phyloP scores from a whole-genome alignment of 2,797 vertebrate genomes.

The Pipistrellus nathusii region DNA sequence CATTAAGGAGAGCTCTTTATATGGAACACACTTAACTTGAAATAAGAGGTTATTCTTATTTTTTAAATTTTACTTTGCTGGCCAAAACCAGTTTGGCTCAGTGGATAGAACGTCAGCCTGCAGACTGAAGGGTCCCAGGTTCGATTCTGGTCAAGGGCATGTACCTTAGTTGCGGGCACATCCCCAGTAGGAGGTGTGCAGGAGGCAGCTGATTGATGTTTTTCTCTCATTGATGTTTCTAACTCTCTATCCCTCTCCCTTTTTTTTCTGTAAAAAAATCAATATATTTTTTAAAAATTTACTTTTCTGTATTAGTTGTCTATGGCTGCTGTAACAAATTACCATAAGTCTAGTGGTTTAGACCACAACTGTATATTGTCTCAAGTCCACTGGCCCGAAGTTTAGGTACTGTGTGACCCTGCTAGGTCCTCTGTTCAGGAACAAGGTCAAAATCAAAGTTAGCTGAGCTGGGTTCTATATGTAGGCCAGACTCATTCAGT shows the following conservation, averaged over 20 bases:
- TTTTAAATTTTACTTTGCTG: neutral
- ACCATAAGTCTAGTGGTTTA: neutral
- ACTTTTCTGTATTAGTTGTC: neutral
- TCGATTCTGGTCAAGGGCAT: too few species aligned
- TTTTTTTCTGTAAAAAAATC: too few species aligned
- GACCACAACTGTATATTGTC: neutral
- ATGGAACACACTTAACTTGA: neutral
- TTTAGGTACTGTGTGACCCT: neutral
- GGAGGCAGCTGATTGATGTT: too few species aligned
- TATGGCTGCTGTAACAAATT: neutral
- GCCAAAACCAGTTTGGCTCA: too few species aligned
- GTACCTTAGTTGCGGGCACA: too few species aligned
- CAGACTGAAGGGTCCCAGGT: too few species aligned
- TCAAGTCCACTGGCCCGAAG: neutral
- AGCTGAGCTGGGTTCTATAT: neutral
- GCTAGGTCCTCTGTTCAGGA: neutral
- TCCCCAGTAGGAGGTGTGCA: too few species aligned
- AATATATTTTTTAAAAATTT: neutral
- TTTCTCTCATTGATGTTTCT: too few species aligned
- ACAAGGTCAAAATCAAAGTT: neutral
- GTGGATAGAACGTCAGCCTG: too few species aligned
- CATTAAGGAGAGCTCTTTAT: neutral
- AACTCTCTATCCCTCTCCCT: too few species aligned
- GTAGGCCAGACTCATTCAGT: neutral
- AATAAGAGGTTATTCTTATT: conserved; percentile 1